These are phyloP conservation scores for Lateolabrax maculatus DNA, from an alignment of 2,797 vertebrate species.

Conservation along the genomic window DNA sequence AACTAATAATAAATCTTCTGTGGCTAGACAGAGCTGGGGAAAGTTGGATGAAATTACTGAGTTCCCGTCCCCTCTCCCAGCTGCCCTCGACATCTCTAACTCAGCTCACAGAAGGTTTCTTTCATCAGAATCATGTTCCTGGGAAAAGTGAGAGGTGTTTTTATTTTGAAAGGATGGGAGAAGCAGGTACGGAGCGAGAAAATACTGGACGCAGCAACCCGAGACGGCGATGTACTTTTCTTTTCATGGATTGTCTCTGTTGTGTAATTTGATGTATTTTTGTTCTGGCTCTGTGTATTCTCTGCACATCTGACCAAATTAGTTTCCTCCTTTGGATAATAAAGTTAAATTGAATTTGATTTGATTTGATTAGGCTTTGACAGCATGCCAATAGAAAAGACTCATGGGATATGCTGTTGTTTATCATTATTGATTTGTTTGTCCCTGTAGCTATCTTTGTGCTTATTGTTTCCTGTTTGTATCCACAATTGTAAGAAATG, in stretches of 20 bases:
- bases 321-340: neutral
- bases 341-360: neutral
- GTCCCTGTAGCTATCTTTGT: neutral
- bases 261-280: neutral
- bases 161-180: neutral
- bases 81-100: neutral
- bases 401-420: neutral
- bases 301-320: constrained; percentile 5
- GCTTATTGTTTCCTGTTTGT: neutral
- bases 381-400: neutral
- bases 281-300: neutral
- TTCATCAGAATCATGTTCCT: neutral
- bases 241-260: neutral
- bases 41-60: constrained; percentile 36
- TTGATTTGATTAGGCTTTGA: neutral
- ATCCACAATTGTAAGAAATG: neutral
- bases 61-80: neutral
- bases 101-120: constrained; percentile 16
- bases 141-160: neutral
- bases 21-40: neutral
- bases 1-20: constrained; percentile 10
- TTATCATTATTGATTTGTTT: neutral
- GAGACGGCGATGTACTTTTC: neutral
- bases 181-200: neutral
- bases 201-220: neutral